These are phyloP conservation scores for Hystrix brachyura DNA, from an alignment of 2,113 vertebrate genomes.

Conservation along the genomic window DNA sequence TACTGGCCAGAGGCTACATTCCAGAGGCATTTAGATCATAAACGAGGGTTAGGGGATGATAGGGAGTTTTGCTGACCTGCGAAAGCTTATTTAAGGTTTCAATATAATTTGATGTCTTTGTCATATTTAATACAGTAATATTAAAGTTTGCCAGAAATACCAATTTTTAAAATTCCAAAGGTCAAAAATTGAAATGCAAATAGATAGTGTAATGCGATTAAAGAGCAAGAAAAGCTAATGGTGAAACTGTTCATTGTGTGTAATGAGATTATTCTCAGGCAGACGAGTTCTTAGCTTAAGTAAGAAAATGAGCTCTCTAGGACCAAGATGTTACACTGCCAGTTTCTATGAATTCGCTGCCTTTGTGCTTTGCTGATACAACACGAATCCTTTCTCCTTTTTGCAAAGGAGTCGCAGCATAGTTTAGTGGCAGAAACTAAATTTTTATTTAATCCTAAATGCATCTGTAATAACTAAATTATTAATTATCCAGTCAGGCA, in stretches of 20 bases:
- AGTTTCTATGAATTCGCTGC: conserved; percentile 71
- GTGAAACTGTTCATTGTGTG: conserved; percentile 84
- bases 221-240: conserved; percentile 85
- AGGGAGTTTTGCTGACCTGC: neutral
- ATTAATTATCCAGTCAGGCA: neutral
- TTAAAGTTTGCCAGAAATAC: conserved; percentile 69
- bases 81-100: conserved; percentile 49
- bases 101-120: conserved; percentile 69
- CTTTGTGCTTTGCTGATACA: conserved; percentile 77
- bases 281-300: conserved; percentile 77
- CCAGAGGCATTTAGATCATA: neutral
- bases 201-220: conserved; percentile 87
- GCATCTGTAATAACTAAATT: conserved; percentile 42
- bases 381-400: conserved; percentile 86
- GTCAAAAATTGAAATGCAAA: conserved; percentile 80
- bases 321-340: conserved; percentile 79
- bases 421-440: conserved; percentile 51
- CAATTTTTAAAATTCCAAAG: conserved; percentile 72
- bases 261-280: conserved; percentile 88
- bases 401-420: conserved; percentile 78
- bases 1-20: neutral
- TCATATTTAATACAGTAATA: conserved; percentile 67
- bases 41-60: neutral
- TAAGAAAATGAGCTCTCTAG: conserved; percentile 85
- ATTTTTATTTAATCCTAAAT: conserved; percentile 55